A percentile compares a stretch with the other conserved stretches of the same genome.
phyloP scores from a whole-genome alignment of 1,140 invertebrate species.

The Cherax quadricarinatus region DNA sequence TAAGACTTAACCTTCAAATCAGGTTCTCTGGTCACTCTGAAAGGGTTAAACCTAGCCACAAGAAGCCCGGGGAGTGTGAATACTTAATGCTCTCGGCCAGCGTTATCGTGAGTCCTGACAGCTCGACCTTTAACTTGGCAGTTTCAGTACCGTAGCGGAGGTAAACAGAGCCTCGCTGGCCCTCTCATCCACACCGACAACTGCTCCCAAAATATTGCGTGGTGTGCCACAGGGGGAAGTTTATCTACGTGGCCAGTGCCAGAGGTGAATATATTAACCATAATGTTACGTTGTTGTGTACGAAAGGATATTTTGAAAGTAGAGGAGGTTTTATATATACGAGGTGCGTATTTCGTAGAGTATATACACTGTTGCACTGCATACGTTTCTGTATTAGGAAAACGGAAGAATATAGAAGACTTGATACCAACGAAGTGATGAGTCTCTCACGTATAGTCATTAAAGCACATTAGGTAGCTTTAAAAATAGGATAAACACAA shows the following conservation, averaged over 20 bases:
- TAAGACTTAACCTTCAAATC: background rate
- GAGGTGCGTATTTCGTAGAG: too few relatives aligned
- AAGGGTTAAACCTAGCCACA: background rate
- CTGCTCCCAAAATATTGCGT: conserved; percentile 18
- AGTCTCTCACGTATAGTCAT: too few relatives aligned
- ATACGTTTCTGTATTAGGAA: too few relatives aligned
- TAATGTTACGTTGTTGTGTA: background rate
- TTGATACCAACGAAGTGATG: too few relatives aligned
- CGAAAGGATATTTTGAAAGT: background rate
- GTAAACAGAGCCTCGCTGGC: background rate
- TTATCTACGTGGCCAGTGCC: background rate
- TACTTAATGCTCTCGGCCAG: background rate
- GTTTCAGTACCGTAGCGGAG: background rate
- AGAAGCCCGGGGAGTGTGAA: background rate
- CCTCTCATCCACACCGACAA: conserved; percentile 23
- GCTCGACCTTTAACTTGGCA: background rate
- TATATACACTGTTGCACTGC: too few relatives aligned
- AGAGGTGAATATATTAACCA: background rate
- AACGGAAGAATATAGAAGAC: too few relatives aligned
- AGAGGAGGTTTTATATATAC: too few relatives aligned
- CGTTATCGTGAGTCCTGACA: conserved; percentile 11
- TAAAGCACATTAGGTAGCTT: too few relatives aligned
- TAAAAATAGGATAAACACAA: too few relatives aligned
- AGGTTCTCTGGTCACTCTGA: background rate
- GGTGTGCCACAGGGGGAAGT: background rate